Evolutionary conservation across 2,888 invertebrate genomes (phyloP).

Genomic region (Hemaris fuciformis): DNA sequence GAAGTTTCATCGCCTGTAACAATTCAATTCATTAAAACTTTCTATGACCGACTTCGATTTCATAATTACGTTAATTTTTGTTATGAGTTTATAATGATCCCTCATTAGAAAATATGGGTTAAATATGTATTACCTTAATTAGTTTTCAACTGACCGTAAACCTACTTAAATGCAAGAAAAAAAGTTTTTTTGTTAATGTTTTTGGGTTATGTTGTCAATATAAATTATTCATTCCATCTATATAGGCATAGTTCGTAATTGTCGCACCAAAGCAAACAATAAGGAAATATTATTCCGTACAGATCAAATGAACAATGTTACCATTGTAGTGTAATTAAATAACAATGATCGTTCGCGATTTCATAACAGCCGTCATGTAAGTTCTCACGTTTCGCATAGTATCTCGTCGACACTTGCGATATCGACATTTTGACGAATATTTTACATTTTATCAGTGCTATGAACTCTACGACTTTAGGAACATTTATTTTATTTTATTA

Average conservation of each 20-base stretch:
- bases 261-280: not conserved
- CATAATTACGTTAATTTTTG: constrained; percentile 1
- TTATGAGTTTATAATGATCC: not conserved
- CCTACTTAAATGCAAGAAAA: constrained; percentile 26
- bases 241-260: no score
- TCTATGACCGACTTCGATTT: constrained; percentile 12
- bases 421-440: not conserved
- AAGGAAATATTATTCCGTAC: constrained; percentile 34
- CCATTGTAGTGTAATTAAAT: constrained; percentile 63
- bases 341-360: constrained; percentile 65
- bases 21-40: constrained; percentile 54
- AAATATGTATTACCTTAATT: not conserved
- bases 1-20: constrained; percentile 87
- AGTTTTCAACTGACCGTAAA: not conserved
- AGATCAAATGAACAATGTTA: constrained; percentile 56
- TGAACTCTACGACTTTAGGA: not conserved
- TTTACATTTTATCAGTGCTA: not conserved
- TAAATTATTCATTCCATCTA: no score
- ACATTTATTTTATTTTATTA: not conserved
- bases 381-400: constrained; percentile 60
- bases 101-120: not conserved
- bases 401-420: constrained; percentile 1
- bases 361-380: constrained; percentile 66
- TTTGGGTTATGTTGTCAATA: no score
- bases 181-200: no score